These are phyloP conservation scores for Dorcus parallelipipedus DNA, from an alignment of 2,888 invertebrate genomes.

Conservation along the genomic window DNA sequence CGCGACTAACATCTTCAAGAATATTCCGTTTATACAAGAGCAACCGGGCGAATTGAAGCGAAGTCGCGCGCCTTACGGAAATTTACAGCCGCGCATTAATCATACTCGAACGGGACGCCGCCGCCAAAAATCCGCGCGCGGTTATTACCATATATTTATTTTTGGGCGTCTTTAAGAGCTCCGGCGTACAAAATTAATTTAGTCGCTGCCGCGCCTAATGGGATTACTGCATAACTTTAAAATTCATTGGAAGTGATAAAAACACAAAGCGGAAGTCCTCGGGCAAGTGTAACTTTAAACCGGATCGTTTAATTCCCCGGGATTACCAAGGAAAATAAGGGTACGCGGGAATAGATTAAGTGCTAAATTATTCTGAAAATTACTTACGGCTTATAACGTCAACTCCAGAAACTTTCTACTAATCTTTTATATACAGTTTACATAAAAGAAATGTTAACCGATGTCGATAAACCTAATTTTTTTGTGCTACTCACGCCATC, in stretches of 20 bases:
- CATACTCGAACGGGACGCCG: too few relatives aligned
- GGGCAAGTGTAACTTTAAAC: slow-evolving; percentile 17
- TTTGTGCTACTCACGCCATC: too few relatives aligned
- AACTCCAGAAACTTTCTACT: too few relatives aligned
- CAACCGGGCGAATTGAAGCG: background rate
- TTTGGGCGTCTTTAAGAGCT: background rate
- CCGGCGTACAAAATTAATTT: slow-evolving; percentile 1
- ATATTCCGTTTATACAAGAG: background rate
- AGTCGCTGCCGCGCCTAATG: slow-evolving; percentile 16
- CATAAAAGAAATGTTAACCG: too few relatives aligned
- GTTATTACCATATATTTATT: background rate
- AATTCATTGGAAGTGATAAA: slow-evolving; percentile 24
- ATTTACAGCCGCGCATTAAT: too few relatives aligned
- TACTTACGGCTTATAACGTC: too few relatives aligned
- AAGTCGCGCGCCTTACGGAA: background rate
- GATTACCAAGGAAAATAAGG: background rate
- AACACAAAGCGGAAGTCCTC: slow-evolving; percentile 19
- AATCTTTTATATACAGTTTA: too few relatives aligned
- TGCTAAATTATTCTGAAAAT: background rate
- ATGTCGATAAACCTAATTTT: too few relatives aligned
- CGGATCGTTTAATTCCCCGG: background rate
- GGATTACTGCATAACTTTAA: slow-evolving; percentile 18
- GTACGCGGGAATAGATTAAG: background rate
- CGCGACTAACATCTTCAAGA: background rate
- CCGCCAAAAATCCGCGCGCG: background rate